Evolutionary conservation across 2,888 invertebrate genomes (phyloP), one percentile per base, ranked within the genome.

Genomic region (Clistopyga incitator): DNA sequence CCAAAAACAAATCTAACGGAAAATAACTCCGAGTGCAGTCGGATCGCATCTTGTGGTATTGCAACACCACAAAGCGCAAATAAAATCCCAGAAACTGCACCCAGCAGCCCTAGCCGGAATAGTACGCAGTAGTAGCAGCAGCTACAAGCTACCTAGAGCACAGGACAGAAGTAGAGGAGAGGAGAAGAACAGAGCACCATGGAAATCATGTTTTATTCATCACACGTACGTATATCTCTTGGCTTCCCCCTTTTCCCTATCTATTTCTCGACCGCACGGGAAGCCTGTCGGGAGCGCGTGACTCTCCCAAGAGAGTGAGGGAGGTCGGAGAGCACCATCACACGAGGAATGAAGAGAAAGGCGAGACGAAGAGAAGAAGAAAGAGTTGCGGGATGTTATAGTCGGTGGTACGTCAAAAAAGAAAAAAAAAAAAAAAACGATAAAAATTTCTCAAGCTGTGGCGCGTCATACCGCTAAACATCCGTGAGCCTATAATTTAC

Each of bases 191-290:
- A 18, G 64, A 45, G 45, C 42, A 56, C 23, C 42, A 45, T 59
- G 56, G 38, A 80, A 77, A 77, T 77, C 61, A 84, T 84, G 84
- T 81, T 78, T 84, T 81, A 84, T 84, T 84, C 81, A 68, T 71
- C 45, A 64, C 50, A 56, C 75, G 81, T 78, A 76, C 77, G 72
- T 76, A 77, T 81, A 74, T 81, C 70, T 81, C 54, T 64, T 50
- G 64, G 78, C 59, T 78, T 54, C 64, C 34, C 71, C 29, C 3
- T 59, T 68, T 68, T 54, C 67, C 34, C 54, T 68, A 59, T 70
- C 78, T 59, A 64, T 78, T 76, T 78, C 78, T 52, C 61, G 78
- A 70, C 78, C 70, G 38, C 70, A 50, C 50, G 74, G 34, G 11
- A 71, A 76, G 54, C 52, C 61, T 45, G 52, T n/a, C n/a, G 61